Evolutionary conservation across 2,888 invertebrate species (phyloP), one percentile per base, ranked within the genome.

Genomic region (Gastrophysa polygoni): DNA sequence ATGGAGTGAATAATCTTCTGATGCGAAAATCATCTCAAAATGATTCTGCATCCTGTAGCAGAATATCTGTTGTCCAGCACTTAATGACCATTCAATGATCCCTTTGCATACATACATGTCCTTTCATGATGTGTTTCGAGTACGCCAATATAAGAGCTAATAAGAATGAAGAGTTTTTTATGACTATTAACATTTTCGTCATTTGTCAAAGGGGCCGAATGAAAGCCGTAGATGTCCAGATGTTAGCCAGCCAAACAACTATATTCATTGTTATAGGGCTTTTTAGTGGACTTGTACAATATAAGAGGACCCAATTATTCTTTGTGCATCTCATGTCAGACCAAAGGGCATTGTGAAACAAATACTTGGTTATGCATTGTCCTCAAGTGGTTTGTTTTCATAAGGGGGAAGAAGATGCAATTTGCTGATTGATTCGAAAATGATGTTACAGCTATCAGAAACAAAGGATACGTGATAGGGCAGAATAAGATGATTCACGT

Each of bases 241-340:
- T 74, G 72, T 72, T 71, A 71, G 71, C 68, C 68, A 69, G 71
- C 70, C 71, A 60, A 70, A 69, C 67, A 66, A 65, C 68, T 69
- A 66, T 58, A 58, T 67, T 65, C 68, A 71, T 73, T 71, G 68
- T 68, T 63, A 60, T 64, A 38, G 68, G 64, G 67, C 60, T 64
- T 67, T 68, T 70, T 64, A 69, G 71, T 73, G 73, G 73, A 73
- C 75, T 72, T 70, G 64, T 68, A 73, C 71, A 71, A 72, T 70
- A 62, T 57, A 61, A 70, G 63, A 64, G 64, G 62, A 64, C 63
- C 64, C 68, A 65, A 69, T 69, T 69, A 68, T 61, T 56, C 62
- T 60, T 63, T 68, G 59, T 67, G 50, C 56, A 50, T 57, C 46
- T 50, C 57, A 56, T 24, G 49, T 43, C 59, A 49, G 29, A 50